Evolutionary conservation across 2,888 invertebrate species (phyloP).

Genomic region (Melitaea athalia): DNA sequence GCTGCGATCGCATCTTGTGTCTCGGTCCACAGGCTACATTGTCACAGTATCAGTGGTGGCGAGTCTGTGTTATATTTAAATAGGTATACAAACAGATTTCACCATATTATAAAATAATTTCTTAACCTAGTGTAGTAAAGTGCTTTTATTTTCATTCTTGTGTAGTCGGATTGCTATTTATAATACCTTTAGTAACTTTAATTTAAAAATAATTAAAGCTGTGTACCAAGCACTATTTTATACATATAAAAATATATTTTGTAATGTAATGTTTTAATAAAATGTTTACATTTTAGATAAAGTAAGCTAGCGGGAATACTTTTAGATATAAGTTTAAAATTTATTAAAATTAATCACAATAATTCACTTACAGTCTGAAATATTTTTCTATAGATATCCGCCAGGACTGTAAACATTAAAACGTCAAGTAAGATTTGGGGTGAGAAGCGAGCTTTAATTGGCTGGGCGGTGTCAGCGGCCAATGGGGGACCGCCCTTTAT

Average conservation of each 20-base stretch:
- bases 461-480: constrained; percentile 68
- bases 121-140: constrained; percentile 30
- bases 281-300: too few species aligned
- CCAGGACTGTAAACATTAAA: constrained; percentile 72
- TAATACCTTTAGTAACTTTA: too few species aligned
- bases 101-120: constrained; percentile 31
- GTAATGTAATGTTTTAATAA: too few species aligned
- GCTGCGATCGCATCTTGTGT: constrained; percentile 85
- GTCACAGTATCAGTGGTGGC: constrained; percentile 72
- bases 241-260: too few species aligned
- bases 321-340: neutral
- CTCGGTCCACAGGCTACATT: constrained; percentile 81
- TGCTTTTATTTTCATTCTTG: neutral
- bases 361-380: neutral
- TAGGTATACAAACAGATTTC: constrained; percentile 40
- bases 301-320: neutral
- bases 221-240: too few species aligned
- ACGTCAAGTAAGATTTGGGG: constrained; percentile 73
- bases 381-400: constrained; percentile 35
- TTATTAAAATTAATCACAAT: neutral
- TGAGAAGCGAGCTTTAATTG: constrained; percentile 71
- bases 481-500: constrained; percentile 58
- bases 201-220: too few species aligned
- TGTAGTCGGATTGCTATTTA: too few species aligned
- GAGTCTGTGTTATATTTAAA: constrained; percentile 68